Evolutionary conservation across 64 coral and sea anemone species (phyloP).

Genomic region (Hydrozoanthus tunicans): DNA sequence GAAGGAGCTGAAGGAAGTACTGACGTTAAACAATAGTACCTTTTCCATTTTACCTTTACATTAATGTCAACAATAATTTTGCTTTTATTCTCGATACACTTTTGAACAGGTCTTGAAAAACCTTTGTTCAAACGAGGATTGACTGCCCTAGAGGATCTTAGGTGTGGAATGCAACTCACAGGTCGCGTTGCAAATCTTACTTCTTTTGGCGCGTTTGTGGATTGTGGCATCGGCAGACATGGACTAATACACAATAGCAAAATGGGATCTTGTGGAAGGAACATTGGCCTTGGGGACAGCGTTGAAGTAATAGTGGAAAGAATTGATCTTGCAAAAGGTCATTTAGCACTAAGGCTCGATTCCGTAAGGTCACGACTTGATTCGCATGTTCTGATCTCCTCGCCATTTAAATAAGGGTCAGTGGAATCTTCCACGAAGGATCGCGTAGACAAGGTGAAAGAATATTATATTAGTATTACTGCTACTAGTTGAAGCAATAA

Average conservation of each 20-base stretch:
- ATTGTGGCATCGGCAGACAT: constrained; percentile 83
- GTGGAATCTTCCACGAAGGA: background rate
- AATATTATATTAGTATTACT: no score
- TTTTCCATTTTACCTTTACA: no score
- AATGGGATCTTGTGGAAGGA: constrained; percentile 29
- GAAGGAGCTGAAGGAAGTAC: no score
- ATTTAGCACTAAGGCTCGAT: constrained; percentile 45
- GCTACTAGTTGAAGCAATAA: no score
- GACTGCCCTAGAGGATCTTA: constrained; percentile 74
- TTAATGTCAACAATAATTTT: no score
- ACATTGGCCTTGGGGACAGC: constrained; percentile 75
- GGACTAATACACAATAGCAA: constrained; percentile 79
- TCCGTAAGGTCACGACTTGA: constrained; percentile 59
- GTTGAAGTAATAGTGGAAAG: constrained; percentile 78
- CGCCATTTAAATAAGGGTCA: constrained; percentile 7
- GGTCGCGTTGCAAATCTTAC: constrained; percentile 92
- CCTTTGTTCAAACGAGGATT: constrained; percentile 83
- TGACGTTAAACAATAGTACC: no score
- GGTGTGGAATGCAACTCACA: constrained; percentile 57
- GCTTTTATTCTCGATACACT: background rate
- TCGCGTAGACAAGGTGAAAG: no score
- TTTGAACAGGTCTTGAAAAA: constrained; percentile 75
- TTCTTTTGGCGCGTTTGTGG: constrained; percentile 96
- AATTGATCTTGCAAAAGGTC: constrained; percentile 63
- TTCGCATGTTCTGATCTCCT: constrained; percentile 61